These are phyloP conservation scores for Mellilla xanthometata DNA, from an alignment of 2,888 invertebrate species.

Conservation along the genomic window DNA sequence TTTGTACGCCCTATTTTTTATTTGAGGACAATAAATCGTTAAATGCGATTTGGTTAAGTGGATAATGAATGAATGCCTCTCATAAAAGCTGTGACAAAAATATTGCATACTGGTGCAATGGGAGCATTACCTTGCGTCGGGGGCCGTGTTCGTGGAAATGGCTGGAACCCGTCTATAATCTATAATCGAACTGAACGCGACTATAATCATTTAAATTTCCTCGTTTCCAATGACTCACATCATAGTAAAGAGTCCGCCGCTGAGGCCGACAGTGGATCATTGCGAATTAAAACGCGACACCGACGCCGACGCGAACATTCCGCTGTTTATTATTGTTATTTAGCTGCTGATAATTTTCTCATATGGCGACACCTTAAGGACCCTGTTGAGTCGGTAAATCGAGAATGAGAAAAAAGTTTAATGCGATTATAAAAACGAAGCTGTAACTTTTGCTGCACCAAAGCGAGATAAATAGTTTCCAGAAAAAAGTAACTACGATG, in stretches of 20 bases:
- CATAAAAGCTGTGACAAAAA: conserved; percentile 20
- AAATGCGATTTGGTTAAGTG: conserved; percentile 17
- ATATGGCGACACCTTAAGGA: conserved; percentile 13
- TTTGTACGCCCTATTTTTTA: conserved; percentile 11
- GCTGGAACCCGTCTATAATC: conserved; percentile 21
- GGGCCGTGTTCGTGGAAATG: conserved; percentile 22
- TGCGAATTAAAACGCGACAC: conserved; percentile 25
- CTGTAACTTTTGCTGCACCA: background rate
- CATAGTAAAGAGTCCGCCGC: conserved; percentile 26
- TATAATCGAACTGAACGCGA: no score
- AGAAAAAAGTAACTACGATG: no score
- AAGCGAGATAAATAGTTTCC: no score
- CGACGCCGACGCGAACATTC: conserved; percentile 19
- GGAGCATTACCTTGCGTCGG: conserved; percentile 17
- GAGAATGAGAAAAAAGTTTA: conserved; percentile 1
- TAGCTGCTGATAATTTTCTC: conserved; percentile 29
- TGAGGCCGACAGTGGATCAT: conserved; percentile 9
- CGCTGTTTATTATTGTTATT: conserved; percentile 28
- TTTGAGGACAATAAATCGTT: conserved; percentile 14
- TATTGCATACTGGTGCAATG: conserved; percentile 13
- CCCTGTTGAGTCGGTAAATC: conserved; percentile 4
- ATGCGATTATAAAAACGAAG: background rate
- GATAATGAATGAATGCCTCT: conserved; percentile 12
- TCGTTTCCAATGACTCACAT: conserved; percentile 22
- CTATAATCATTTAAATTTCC: conserved; percentile 24